These are phyloP conservation scores for Echinops telfairi DNA, from an alignment of 2,113 vertebrate genomes.

Conservation along the genomic window DNA sequence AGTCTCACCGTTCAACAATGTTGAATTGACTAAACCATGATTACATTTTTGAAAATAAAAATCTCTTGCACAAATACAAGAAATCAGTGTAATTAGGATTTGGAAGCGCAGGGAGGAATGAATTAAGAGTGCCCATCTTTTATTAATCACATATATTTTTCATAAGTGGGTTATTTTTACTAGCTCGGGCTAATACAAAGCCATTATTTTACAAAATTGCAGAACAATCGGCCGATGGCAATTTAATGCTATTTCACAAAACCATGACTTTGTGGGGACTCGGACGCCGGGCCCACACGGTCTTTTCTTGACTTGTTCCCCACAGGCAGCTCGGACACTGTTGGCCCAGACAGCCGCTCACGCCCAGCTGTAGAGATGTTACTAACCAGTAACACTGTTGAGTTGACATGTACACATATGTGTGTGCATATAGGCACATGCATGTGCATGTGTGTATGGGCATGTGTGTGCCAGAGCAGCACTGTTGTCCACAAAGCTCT, in stretches of 20 bases:
- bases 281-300: neutral
- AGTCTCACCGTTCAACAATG: neutral
- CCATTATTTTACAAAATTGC: slow-evolving; percentile 59
- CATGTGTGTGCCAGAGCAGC: neutral
- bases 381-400: neutral
- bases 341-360: too few species aligned
- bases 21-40: slow-evolving; percentile 2
- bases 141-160: slow-evolving; percentile 78
- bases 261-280: neutral
- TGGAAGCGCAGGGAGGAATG: slow-evolving; percentile 44
- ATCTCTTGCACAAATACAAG: slow-evolving; percentile 55
- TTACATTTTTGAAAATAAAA: slow-evolving; percentile 66
- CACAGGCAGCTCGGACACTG: too few species aligned
- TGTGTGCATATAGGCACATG: too few species aligned
- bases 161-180: slow-evolving; percentile 74
- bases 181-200: slow-evolving; percentile 53
- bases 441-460: too few species aligned
- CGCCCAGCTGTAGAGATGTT: neutral
- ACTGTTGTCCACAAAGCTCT: neutral
- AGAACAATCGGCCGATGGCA: neutral
- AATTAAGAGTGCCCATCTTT: slow-evolving; percentile 79
- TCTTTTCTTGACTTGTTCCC: neutral
- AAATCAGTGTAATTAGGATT: slow-evolving; percentile 67
- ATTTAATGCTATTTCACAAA: neutral
- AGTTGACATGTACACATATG: too few species aligned